phyloP scores from a whole-genome alignment of 2,888 invertebrate genomes.

The Pyralis farinalis region DNA sequence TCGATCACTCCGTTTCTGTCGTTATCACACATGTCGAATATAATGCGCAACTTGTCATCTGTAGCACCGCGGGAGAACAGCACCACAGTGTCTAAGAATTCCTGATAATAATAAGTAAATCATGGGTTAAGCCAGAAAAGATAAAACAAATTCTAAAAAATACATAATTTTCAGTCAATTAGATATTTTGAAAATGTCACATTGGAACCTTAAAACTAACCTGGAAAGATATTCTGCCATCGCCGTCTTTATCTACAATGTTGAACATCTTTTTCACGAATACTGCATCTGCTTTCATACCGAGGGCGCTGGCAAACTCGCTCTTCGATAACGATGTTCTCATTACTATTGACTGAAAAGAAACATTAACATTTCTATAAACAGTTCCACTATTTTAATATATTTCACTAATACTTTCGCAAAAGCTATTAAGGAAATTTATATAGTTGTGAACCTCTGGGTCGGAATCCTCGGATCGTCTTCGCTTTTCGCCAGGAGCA shows the following conservation, averaged over 20 bases:
- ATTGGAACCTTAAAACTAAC: constrained; percentile 69
- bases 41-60: constrained; percentile 95
- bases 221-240: constrained; percentile 96
- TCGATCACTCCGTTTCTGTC: constrained; percentile 97
- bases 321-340: constrained; percentile 93
- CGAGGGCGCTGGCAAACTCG: constrained; percentile 96
- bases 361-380: neutral
- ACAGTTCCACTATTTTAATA: neutral
- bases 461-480: constrained; percentile 87
- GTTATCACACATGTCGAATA: constrained; percentile 98
- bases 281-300: constrained; percentile 96
- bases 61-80: constrained; percentile 95
- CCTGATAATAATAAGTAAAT: constrained; percentile 64
- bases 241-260: constrained; percentile 96
- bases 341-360: constrained; percentile 90
- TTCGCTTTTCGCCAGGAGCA: constrained; percentile 90
- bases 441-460: constrained; percentile 81
- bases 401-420: neutral
- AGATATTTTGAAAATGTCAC: too few relatives aligned
- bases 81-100: constrained; percentile 96
- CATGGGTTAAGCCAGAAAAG: neutral
- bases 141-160: too few relatives aligned
- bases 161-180: too few relatives aligned
- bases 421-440: neutral
- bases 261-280: constrained; percentile 99